Percentiles rank a stretch among this genome's conserved stretches.
Evolutionary conservation across 1,140 invertebrate species (phyloP).

Genomic region (Glossosoma conforme): DNA sequence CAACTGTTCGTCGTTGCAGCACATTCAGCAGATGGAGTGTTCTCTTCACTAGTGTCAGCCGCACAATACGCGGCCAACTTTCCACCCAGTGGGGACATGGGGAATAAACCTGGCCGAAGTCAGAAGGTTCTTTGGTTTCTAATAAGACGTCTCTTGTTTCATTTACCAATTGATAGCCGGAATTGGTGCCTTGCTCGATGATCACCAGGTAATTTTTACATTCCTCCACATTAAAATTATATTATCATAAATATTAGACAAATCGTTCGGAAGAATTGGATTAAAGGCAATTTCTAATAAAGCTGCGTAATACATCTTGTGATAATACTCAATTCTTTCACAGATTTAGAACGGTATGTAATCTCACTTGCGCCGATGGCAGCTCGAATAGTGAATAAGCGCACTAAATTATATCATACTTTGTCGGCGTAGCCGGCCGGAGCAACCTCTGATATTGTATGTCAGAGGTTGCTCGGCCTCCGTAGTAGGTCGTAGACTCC

Average conservation of each 20-base stretch:
- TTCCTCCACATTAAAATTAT: too few species aligned
- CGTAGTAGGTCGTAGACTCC: too few species aligned
- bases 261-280: too few species aligned
- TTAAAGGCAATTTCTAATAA: too few species aligned
- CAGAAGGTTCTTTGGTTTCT: conserved; percentile 39
- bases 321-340: too few species aligned
- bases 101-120: conserved; percentile 62
- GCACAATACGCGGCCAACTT: conserved; percentile 74
- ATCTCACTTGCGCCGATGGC: conserved; percentile 57
- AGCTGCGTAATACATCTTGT: too few species aligned
- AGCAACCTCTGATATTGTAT: too few species aligned
- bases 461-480: too few species aligned
- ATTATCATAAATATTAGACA: too few species aligned
- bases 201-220: conserved; percentile 77
- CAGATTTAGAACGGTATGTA: conserved; percentile 68
- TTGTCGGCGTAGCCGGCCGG: conserved; percentile 56
- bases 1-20: conserved; percentile 68
- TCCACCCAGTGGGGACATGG: conserved; percentile 77
- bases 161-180: conserved; percentile 71
- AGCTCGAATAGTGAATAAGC: conserved; percentile 81
- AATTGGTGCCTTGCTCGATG: conserved; percentile 76
- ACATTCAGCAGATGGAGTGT: conserved; percentile 74
- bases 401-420: conserved; percentile 75
- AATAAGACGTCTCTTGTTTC: conserved; percentile 73
- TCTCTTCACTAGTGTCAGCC: conserved; percentile 60